A percentile compares a stretch with the other conserved stretches of the same genome.
Conservation (phyloP, 2,113 vertebrate genomes). For the Castor canadensis region DNA sequence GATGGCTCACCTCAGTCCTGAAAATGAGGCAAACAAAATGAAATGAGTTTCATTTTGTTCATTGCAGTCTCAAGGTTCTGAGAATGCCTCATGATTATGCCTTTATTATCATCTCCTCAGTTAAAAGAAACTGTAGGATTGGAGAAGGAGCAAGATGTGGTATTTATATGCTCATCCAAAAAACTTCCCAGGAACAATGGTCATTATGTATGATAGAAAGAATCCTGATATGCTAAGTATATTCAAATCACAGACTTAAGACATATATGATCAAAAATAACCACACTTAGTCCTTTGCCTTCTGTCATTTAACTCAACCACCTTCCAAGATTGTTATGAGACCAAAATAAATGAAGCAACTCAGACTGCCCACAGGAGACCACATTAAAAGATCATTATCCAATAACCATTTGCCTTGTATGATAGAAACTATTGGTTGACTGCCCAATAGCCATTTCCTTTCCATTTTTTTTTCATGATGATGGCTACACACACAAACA, state of each 20-base stretch:
- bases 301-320: not conserved
- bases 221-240: not conserved
- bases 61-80: not conserved
- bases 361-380: not conserved
- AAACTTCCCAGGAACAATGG: not conserved
- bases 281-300: not conserved
- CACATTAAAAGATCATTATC: constrained; percentile 9
- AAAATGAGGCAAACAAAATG: too few species aligned
- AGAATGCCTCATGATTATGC: rapidly evolving
- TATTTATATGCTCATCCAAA: not conserved
- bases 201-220: not conserved
- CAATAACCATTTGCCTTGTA: not conserved
- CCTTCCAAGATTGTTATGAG: not conserved
- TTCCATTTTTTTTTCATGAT: not conserved
- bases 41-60: not conserved
- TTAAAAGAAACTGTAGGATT: not conserved
- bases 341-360: constrained; percentile 24
- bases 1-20: too few species aligned
- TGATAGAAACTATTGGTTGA: not conserved
- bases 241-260: not conserved
- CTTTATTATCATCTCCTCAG: not conserved
- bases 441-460: not conserved
- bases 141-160: not conserved
- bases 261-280: not conserved
- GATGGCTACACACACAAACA: not conserved